Evolutionary conservation across 2,888 invertebrate species (phyloP), one percentile per base, ranked within the genome.

Genomic region (Ptycholaimellus sp.): DNA sequence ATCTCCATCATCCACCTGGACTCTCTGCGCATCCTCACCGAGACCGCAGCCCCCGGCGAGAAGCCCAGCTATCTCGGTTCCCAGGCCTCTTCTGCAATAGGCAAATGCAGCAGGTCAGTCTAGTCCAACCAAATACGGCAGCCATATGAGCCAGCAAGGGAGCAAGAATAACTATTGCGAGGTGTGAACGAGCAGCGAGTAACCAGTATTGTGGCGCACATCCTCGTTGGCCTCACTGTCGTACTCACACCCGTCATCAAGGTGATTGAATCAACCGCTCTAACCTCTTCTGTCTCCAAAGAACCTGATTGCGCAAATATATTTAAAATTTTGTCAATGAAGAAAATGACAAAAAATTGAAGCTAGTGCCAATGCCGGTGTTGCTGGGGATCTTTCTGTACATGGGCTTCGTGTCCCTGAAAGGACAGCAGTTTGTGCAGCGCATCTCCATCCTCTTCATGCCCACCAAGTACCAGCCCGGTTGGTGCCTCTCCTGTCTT

Each of bases 1-100:
- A 72, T 87, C 35, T 82, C 82, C 2, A 74, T 93, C 33, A 77
- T 82, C 19, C 90, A 93, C 60, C 78, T 85, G 3, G 76, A 83
- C 0, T 79, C 87, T 1, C 70, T 93, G 35, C 83, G 82, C 9
- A 72, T 83, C 34, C 83, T 82, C 42, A 61, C 62, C 0, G 49
- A 56, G 11, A 72, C 76, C 41, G 83, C 85, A 54, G 87, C 87
- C 9, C 93, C 90, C 30, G 90, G 90, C 38, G 87, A 90, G 58
- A 82, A 81, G 51, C 81, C 87, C 1, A 71, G 76, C 49, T 73
- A 52, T 30, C 33, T 49, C 17, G 46, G 49, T n/a, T 42, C 48
- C 11, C 52, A 58, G 60, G 27, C 11, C n/a, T 11, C 9, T 27
- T 27, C n/a, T 27, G n/a, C 11, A n/a, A 11, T 11, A 27, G n/a